Base-by-base conservation (phyloP, 92 coral and sea anemone species). In the Epizoanthus fatuus region DNA sequence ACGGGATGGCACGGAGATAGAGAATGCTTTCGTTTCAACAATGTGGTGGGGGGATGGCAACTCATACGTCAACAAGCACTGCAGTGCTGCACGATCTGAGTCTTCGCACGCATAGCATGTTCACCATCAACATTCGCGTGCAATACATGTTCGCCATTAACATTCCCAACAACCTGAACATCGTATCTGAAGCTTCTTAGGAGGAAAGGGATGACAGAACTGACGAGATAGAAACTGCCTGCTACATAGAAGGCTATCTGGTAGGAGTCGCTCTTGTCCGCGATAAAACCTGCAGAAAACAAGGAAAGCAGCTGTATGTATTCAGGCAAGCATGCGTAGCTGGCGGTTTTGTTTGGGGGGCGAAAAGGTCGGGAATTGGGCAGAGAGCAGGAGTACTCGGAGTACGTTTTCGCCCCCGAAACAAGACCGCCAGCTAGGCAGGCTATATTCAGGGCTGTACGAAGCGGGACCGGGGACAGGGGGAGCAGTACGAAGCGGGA, bases 151-250 rank as follows among this genome's bases (percentile, higher is more conserved):
- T 25, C 68, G 13, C 68, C 15, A 37, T 25, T 37, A 7, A 11
- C 8, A 19, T 7, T 63, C 39, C n/a, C 68, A 7, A 20, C 38
- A 9, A 3, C 2, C 37, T 25, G 15, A 1, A 2, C 35, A 63
- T 25, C 39, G 12, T 63, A 37, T 25, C 35, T 20, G 40, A 7
- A 63, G 35, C 68, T 29, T 20, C 68, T 32, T 6, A 63, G 68
- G 12, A 15, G 11, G 35, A 63, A 63, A 9, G 68, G 68, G 39
- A 63, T 63, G 37, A 63, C 14, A n/a, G 14, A 4, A 63, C 68
- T 63, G 5, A 63, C 68, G 19, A 63, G 68, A 37, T 63, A 63
- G 13, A 63, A 63, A 25, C 68, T 63, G 68, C 68, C 68, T 63
- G 38, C 42, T 0, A 63, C 68, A 10, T 63, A 63, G 40, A 63